These are phyloP conservation scores for Mya arenaria DNA, from an alignment of 1,140 invertebrate species.

Conservation along the genomic window DNA sequence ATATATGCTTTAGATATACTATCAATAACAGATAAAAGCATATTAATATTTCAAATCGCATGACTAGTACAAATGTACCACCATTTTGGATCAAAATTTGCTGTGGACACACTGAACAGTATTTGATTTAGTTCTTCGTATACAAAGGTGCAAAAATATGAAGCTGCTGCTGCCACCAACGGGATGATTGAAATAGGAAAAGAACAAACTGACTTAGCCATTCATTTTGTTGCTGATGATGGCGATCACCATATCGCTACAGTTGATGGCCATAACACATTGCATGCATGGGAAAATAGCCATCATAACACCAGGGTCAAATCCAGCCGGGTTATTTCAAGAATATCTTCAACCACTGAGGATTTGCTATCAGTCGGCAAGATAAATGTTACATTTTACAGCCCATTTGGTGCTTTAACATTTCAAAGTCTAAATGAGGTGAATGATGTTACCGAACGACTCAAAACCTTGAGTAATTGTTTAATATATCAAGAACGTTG, in stretches of 20 bases:
- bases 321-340: background rate
- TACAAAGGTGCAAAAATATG: background rate
- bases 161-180: conserved; percentile 17
- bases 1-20: too few relatives aligned
- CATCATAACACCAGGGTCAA: conserved; percentile 55
- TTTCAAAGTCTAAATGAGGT: background rate
- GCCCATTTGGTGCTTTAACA: background rate
- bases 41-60: conserved; percentile 55
- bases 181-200: conserved; percentile 28
- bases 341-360: conserved; percentile 43
- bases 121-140: background rate
- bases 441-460: background rate
- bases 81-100: conserved; percentile 53
- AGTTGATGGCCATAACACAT: conserved; percentile 50
- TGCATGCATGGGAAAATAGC: conserved; percentile 61
- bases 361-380: conserved; percentile 28
- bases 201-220: background rate
- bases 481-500: conserved; percentile 23
- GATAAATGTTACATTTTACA: conserved; percentile 46
- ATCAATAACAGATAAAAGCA: too few relatives aligned
- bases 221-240: conserved; percentile 61
- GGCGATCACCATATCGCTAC: conserved; percentile 59
- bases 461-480: background rate
- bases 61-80: conserved; percentile 58
- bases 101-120: conserved; percentile 27